Evolutionary conservation across 2,113 vertebrate species (phyloP).

Genomic region (Raphicerus campestris): DNA sequence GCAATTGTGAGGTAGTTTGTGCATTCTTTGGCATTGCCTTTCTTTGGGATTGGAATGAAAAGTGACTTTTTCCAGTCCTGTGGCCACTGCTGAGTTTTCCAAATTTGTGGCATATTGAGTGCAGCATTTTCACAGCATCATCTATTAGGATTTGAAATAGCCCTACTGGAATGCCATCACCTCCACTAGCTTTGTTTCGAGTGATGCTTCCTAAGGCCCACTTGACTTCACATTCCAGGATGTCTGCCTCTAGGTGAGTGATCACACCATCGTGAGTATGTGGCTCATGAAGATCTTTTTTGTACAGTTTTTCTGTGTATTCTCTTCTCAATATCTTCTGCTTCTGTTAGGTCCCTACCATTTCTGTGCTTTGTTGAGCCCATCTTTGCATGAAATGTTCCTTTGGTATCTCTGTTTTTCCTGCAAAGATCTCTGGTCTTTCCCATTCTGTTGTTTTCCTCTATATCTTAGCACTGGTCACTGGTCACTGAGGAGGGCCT

Average conservation of each 20-base stretch:
- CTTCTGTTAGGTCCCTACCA: background rate
- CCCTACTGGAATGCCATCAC: background rate
- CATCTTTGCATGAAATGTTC: background rate
- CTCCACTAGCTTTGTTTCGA: background rate
- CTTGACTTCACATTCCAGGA: background rate
- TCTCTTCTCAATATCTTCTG: background rate
- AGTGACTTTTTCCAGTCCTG: background rate
- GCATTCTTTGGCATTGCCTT: background rate
- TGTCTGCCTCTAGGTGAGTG: background rate
- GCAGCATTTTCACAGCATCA: background rate
- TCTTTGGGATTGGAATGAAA: background rate
- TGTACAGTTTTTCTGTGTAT: background rate
- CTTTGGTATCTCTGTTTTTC: background rate
- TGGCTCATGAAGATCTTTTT: background rate
- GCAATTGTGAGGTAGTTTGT: accelerated
- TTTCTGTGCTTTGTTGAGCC: background rate
- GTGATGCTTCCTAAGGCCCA: background rate
- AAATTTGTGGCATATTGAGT: background rate
- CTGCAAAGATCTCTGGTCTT: background rate
- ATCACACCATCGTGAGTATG: background rate
- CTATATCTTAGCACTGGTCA: accelerated
- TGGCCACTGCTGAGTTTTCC: background rate
- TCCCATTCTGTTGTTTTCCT: accelerated
- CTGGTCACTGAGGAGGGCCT: accelerated
- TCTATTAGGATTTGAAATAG: background rate